Percentiles rank a stretch among this genome's conserved stretches.
phyloP scores from a whole-genome alignment of 2,888 invertebrate genomes.

The Trichopoda pennipes region DNA sequence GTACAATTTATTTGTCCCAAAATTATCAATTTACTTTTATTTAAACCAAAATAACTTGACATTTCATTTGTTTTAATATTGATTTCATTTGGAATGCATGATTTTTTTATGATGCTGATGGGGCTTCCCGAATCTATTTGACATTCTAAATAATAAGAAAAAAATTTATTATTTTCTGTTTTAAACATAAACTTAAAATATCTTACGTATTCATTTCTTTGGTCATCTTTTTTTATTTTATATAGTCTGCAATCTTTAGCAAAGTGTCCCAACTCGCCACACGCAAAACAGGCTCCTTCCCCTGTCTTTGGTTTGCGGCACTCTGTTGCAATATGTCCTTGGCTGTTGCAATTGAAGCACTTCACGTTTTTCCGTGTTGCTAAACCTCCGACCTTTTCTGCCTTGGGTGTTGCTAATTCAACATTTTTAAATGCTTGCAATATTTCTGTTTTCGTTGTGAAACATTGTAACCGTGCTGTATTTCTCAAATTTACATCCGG shows the following conservation, averaged over 20 bases:
- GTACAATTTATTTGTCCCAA: slow-evolving; percentile 46
- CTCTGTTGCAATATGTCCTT: slow-evolving; percentile 6
- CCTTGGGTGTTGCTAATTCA: background rate
- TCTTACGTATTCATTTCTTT: slow-evolving; percentile 41
- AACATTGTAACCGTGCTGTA: slow-evolving; percentile 40
- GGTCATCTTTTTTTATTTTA: too few relatives aligned
- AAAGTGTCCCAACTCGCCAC: too few relatives aligned
- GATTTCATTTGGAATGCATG: slow-evolving; percentile 40
- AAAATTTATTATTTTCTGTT: slow-evolving; percentile 9
- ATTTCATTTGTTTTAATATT: slow-evolving; percentile 33
- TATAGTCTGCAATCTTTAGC: too few relatives aligned
- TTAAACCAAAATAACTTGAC: slow-evolving; percentile 53
- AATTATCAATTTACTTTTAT: slow-evolving; percentile 59
- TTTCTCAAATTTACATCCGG: too few relatives aligned
- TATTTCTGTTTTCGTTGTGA: slow-evolving; percentile 16
- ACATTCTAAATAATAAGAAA: slow-evolving; percentile 59
- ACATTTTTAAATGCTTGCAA: slow-evolving; percentile 38
- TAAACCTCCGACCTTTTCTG: background rate
- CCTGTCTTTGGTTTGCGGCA: too few relatives aligned
- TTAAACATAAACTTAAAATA: slow-evolving; percentile 27
- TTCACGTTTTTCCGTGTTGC: background rate
- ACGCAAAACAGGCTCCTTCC: too few relatives aligned
- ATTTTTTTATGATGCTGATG: slow-evolving; percentile 48
- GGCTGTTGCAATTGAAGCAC: slow-evolving; percentile 44
- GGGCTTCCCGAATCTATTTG: slow-evolving; percentile 68